These are phyloP conservation scores for Numida meleagris DNA, from an alignment of 2,113 vertebrate genomes.

Conservation along the genomic window DNA sequence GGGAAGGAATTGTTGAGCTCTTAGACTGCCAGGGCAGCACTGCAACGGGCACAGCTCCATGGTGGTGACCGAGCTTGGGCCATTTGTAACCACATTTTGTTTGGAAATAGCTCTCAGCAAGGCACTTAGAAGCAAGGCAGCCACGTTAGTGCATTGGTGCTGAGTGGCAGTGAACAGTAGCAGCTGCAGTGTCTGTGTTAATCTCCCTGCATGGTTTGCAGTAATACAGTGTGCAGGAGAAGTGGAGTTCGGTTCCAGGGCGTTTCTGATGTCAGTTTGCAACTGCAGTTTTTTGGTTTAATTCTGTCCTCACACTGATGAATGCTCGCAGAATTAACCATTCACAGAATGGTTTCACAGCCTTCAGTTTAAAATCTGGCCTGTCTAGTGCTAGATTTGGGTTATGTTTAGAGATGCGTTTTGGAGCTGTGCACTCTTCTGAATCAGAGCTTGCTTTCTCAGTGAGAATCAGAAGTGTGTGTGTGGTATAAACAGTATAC, in stretches of 20 bases:
- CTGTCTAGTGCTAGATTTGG: neutral
- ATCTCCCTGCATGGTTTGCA: neutral
- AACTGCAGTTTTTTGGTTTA: neutral
- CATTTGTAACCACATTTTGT: fast-evolving
- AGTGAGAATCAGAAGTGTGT: neutral
- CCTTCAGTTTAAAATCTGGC: no score
- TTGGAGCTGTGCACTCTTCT: neutral
- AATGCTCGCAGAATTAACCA: no score
- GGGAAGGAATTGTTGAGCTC: neutral
- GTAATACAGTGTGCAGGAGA: fast-evolving
- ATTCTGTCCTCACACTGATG: neutral
- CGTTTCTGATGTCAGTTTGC: neutral
- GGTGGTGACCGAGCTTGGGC: neutral
- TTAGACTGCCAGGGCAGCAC: neutral
- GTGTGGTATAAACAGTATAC: slow-evolving; percentile 62
- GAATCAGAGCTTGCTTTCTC: neutral
- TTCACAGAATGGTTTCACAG: neutral
- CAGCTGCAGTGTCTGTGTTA: fast-evolving
- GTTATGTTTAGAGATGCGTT: neutral
- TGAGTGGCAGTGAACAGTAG: fast-evolving
- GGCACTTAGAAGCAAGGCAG: no score
- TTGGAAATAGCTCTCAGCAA: no score
- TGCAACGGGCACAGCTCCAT: neutral
- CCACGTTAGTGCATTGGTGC: fast-evolving
- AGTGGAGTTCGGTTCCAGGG: neutral